Base-by-base conservation (phyloP, 2,888 invertebrate genomes). In the Acleris emargana region DNA sequence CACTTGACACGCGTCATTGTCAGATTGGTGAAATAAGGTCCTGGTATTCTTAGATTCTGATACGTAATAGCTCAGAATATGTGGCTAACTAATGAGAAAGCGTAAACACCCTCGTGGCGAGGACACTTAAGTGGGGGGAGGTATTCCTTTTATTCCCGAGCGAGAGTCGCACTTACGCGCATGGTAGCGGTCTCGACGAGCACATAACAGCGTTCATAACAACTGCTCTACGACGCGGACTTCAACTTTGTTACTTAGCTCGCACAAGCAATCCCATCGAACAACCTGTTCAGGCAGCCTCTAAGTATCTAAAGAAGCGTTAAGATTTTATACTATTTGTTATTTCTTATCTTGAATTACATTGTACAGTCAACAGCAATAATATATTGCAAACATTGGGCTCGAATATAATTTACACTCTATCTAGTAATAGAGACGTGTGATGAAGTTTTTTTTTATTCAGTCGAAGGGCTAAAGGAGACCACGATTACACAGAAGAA, bases 121-220 rank as follows among this genome's bases (percentile, higher is more conserved):
- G 25, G 45, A 25, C 18, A 49, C 55, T 28, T 43, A 16, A 18
- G 28, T 32, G 52, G 38, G 20, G 9, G 17, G 49, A 28, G 51
- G 45, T 62, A 50, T 55, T 54, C 25, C 54, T 49, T 63, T 52
- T 50, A 58, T 51, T 49, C 51, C 58, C 51, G 18, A 57, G 43
- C 51, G 32, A 53, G 47, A 58, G 52, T 49, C 58, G 17, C 57
- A 47, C 42, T 53, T 58, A 64, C 58, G 47, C 38, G 58, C 25
- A 53, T 53, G 47, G 49, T 53, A 62, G 38, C 38, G 38, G 47
- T n/a, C 17, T 45, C 17, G 16, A 42, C 42, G 38, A 20, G 54
- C n/a, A 54, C 54, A 54, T 42, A 63, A 57, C 52, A 58, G 32
- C 45, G 38, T 22, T 58, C 50, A 55, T 58, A 58, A 58, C 58